These are phyloP conservation scores for Phalanger gymnotis DNA, from an alignment of 2,797 vertebrate genomes.

Conservation along the genomic window DNA sequence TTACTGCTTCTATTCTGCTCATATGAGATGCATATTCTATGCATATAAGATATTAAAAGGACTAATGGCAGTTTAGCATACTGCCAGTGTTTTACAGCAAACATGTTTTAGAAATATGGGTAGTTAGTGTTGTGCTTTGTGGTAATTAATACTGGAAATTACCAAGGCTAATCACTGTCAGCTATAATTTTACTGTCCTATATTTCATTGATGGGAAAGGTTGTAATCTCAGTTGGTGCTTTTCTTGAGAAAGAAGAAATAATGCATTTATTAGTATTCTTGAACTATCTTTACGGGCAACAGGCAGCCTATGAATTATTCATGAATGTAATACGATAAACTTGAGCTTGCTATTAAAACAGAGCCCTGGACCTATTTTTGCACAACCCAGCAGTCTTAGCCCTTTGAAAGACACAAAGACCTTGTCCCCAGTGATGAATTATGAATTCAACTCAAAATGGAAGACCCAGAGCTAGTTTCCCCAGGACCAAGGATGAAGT, in stretches of 20 bases:
- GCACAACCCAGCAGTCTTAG: neutral
- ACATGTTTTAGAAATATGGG: conserved; percentile 1
- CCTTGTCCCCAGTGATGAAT: neutral
- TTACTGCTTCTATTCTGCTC: conserved; percentile 34
- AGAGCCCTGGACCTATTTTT: conserved; percentile 16
- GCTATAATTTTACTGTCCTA: conserved; percentile 29
- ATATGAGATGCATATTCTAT: too few relatives aligned
- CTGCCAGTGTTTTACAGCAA: conserved; percentile 35
- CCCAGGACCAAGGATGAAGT: neutral
- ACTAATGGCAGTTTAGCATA: conserved; percentile 40
- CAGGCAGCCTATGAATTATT: conserved; percentile 45
- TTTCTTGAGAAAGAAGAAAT: neutral
- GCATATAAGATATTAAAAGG: conserved; percentile 40
- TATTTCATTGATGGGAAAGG: conserved; percentile 42
- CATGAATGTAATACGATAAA: conserved; percentile 6
- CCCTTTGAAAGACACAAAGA: neutral
- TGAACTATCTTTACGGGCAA: conserved; percentile 27
- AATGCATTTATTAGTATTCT: conserved; percentile 43
- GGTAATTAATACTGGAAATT: conserved; percentile 25
- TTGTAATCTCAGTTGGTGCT: neutral
- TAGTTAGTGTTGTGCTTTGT: neutral
- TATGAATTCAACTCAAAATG: neutral
- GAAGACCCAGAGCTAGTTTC: neutral
- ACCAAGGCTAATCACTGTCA: neutral
- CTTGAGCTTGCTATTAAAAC: neutral